Conservation (phyloP, 2,888 invertebrate genomes). For the Tromatobia lineatoria region DNA sequence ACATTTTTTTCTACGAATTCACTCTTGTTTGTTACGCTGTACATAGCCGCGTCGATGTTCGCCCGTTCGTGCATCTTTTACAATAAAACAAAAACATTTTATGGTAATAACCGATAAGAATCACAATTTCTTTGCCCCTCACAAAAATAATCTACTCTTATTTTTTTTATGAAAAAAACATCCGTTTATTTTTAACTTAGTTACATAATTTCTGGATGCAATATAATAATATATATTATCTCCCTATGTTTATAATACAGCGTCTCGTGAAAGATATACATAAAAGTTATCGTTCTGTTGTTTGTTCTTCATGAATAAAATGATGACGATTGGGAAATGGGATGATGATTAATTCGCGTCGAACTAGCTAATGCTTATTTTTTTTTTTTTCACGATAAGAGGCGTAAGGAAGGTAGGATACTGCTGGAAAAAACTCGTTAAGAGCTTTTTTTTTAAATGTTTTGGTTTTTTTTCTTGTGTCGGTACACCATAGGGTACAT, state of each 20-base stretch:
- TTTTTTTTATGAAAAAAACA: slow-evolving; percentile 67
- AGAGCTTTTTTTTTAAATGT: slow-evolving; percentile 9
- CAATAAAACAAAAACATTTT: slow-evolving; percentile 28
- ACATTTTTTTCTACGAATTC: not conserved
- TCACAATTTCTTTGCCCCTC: not conserved
- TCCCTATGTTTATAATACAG: slow-evolving; percentile 67
- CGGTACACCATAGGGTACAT: slow-evolving; percentile 75
- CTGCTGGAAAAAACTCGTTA: not conserved
- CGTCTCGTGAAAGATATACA: slow-evolving; percentile 50
- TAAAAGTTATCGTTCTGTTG: slow-evolving; percentile 45
- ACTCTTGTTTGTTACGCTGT: not conserved
- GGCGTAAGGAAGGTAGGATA: slow-evolving; percentile 28
- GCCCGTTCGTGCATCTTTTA: not conserved
- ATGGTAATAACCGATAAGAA: slow-evolving; percentile 1
- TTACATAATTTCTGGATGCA: slow-evolving; percentile 78
- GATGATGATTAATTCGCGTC: slow-evolving; percentile 63
- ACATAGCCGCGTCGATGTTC: slow-evolving; percentile 7
- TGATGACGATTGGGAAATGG: slow-evolving; percentile 69
- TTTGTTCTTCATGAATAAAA: slow-evolving; percentile 48
- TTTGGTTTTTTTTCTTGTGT: not conserved
- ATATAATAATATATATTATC: slow-evolving; percentile 78
- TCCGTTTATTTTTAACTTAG: slow-evolving; percentile 81
- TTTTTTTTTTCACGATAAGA: slow-evolving; percentile 33
- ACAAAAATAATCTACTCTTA: not conserved
- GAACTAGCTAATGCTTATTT: slow-evolving; percentile 14